Evolutionary conservation across 2,888 invertebrate genomes (phyloP).

Genomic region (Macroteleia sp.): DNA sequence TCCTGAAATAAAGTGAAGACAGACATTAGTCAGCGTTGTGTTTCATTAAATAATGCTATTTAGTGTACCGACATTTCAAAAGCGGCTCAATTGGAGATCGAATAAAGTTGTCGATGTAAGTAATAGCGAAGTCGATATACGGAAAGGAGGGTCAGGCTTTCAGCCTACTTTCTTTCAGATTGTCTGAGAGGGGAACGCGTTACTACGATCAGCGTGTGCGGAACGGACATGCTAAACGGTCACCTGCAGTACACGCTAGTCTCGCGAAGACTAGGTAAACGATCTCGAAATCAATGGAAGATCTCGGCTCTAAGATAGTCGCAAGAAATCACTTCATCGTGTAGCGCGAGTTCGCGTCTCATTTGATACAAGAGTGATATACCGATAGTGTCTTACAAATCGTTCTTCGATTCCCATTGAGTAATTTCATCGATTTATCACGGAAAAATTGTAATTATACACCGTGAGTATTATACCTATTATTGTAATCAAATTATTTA

Average conservation of each 20-base stretch:
- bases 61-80: conserved; percentile 26
- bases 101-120: conserved; percentile 61
- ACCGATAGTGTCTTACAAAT: conserved; percentile 37
- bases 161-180: conserved; percentile 79
- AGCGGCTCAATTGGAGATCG: conserved; percentile 52
- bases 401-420: conserved; percentile 1
- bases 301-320: conserved; percentile 46
- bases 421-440: conserved; percentile 12
- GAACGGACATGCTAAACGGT: conserved; percentile 70
- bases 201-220: conserved; percentile 63
- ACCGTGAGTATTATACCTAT: conserved; percentile 40
- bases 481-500: too few relatives aligned
- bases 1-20: conserved; percentile 30
- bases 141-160: conserved; percentile 72
- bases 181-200: conserved; percentile 64
- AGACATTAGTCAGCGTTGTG: conserved; percentile 11
- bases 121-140: conserved; percentile 74
- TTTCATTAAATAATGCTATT: conserved; percentile 38
- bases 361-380: conserved; percentile 37
- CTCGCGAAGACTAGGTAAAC: conserved; percentile 67
- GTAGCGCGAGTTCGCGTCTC: conserved; percentile 50
- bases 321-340: conserved; percentile 50
- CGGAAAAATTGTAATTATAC: conserved; percentile 33
- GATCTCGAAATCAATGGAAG: conserved; percentile 62
- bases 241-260: conserved; percentile 68